These are phyloP conservation scores for Synanthedon myopaeformis DNA, from an alignment of 2,888 invertebrate species.

Conservation along the genomic window DNA sequence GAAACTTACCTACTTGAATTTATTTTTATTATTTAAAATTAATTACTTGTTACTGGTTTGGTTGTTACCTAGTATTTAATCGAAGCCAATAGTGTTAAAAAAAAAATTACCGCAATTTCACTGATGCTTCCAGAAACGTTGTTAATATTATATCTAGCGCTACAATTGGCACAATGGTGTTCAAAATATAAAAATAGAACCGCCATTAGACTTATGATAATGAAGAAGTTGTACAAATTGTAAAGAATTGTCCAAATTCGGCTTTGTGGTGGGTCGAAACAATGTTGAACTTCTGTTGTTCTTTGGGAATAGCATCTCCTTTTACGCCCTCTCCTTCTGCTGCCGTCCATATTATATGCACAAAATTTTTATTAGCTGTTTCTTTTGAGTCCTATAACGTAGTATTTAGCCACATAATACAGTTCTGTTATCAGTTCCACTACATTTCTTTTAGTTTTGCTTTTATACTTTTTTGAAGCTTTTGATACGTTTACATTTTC, in stretches of 20 bases:
- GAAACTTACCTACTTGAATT: too few relatives aligned
- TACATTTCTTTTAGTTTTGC: not conserved
- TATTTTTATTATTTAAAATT: too few relatives aligned
- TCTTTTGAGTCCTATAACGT: too few relatives aligned
- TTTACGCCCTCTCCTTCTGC: constrained; percentile 29
- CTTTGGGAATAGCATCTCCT: constrained; percentile 19
- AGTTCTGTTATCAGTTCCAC: not conserved
- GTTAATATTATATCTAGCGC: constrained; percentile 23
- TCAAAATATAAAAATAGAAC: constrained; percentile 42
- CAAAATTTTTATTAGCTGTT: too few relatives aligned
- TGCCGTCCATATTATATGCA: constrained; percentile 22
- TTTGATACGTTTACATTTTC: not conserved
- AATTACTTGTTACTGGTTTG: too few relatives aligned
- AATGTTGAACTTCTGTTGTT: constrained; percentile 3
- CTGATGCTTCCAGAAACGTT: constrained; percentile 36
- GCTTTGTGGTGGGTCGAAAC: not conserved
- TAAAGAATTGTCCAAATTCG: constrained; percentile 21
- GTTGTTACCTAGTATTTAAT: too few relatives aligned
- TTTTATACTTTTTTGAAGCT: not conserved
- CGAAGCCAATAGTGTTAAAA: too few relatives aligned
- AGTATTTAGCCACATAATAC: too few relatives aligned
- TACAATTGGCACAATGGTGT: constrained; percentile 35
- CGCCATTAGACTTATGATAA: constrained; percentile 31
- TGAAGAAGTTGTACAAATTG: constrained; percentile 27
- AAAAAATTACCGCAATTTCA: constrained; percentile 43